Conservation (phyloP, 2,113 vertebrate genomes). For the Tauraco erythrolophus region DNA sequence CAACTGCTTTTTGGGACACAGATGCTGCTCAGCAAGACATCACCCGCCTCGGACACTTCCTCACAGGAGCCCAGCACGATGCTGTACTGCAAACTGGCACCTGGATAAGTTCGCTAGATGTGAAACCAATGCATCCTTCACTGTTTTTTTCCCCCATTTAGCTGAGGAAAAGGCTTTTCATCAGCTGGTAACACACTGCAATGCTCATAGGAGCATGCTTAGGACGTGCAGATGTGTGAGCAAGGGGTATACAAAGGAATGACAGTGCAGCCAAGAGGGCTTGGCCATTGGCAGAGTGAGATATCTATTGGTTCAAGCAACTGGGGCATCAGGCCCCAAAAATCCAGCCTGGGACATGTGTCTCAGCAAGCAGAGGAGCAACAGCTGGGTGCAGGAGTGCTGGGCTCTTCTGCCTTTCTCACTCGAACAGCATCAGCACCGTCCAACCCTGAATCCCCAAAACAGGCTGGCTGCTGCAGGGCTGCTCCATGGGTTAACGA, state of each 20-base stretch:
- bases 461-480: neutral
- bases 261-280: fast-evolving
- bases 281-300: neutral
- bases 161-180: neutral
- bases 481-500: fast-evolving
- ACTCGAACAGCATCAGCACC: neutral
- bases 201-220: neutral
- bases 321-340: neutral
- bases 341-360: neutral
- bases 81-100: neutral
- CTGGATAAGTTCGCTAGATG: neutral
- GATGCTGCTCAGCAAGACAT: neutral
- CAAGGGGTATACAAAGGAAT: neutral
- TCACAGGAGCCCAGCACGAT: neutral
- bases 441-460: neutral
- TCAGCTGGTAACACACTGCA: neutral
- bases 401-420: neutral
- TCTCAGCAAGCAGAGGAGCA: neutral
- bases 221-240: neutral
- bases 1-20: neutral
- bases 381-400: fast-evolving
- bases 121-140: neutral
- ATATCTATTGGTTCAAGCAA: neutral
- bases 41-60: neutral
- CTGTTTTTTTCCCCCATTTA: neutral